A percentile compares a stretch with the other conserved stretches of the same genome.
Evolutionary conservation across 2,113 vertebrate genomes (phyloP).

Genomic region (Chrysemys picta): DNA sequence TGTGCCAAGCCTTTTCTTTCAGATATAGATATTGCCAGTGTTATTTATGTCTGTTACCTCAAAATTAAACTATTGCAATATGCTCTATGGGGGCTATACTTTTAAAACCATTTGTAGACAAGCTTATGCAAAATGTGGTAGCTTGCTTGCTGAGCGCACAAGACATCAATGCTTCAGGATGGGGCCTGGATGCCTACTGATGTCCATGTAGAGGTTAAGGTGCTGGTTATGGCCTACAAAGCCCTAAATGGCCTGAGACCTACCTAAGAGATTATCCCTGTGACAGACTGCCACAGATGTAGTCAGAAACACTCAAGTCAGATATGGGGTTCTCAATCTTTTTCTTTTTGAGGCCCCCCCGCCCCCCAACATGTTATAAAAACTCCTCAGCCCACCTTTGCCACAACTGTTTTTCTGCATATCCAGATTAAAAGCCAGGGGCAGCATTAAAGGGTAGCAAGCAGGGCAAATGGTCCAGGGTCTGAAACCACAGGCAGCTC

Average conservation of each 20-base stretch:
- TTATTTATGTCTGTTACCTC: conserved; percentile 51
- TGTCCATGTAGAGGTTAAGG: background rate
- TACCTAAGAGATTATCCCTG: background rate
- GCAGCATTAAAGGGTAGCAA: too few relatives aligned
- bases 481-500: too few relatives aligned
- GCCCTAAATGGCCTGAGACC: background rate
- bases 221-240: background rate
- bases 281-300: background rate
- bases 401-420: too few relatives aligned
- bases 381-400: too few relatives aligned
- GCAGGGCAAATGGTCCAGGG: too few relatives aligned
- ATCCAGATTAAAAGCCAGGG: too few relatives aligned
- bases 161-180: background rate
- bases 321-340: too few relatives aligned
- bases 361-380: too few relatives aligned
- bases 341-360: too few relatives aligned
- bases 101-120: background rate
- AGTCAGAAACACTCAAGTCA: background rate
- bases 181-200: background rate
- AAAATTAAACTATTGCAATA: conserved; percentile 66
- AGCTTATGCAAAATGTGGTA: background rate
- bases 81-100: background rate
- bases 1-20: conserved; percentile 36
- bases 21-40: background rate
- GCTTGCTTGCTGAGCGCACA: background rate